Base-by-base conservation (phyloP, 2,113 vertebrate genomes). In the Oriolus oriolus region DNA sequence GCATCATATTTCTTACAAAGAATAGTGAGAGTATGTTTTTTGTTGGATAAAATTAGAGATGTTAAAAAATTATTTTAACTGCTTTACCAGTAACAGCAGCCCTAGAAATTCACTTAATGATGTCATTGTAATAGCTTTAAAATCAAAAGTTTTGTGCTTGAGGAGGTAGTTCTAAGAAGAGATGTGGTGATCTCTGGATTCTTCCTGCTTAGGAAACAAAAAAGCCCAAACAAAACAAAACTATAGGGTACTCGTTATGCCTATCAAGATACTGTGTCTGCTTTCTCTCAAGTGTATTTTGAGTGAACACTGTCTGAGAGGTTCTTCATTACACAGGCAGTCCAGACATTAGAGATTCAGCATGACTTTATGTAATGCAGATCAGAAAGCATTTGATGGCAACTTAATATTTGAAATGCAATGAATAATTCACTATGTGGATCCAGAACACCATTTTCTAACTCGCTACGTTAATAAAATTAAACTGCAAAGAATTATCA, bases 371-470 rank as follows among this genome's bases (percentile, higher is more conserved):
- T 91, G 76, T 97, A 96, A 97, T 96, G 91, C 41, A 93, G 91
- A 96, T 95, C 82, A 93, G 79, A 97, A 95, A 96, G 96, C 95
- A 96, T 96, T 84, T 96, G 95, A 95, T 96, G 90, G 96, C 90
- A 96, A 97, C 93, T 94, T 94, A 97, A 86, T 97, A 94, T 92
- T 97, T 96, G 95, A 96, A 96, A 96, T 82, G 81, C 71, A 93
- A 95, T 97, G 92, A 97, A 97, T 97, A 94, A 97, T 97, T 97
- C 90, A 97, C 86, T 70, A 41, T 92, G 73, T 96, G 86, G 89
- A 93, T 96, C 81, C 84, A 94, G 89, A 96, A 86, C 69, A 88
- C 64, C 65, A 87, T 90, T 86, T 60, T 93, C 91, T 79, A 91
- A 92, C 90, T 96, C 77, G 86, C 82, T 90, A 84, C 9, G 0